Percentiles rank a stretch among this genome's conserved stretches.
Conservation (phyloP, 2,888 invertebrate genomes). For the Lochmaea capreae region DNA sequence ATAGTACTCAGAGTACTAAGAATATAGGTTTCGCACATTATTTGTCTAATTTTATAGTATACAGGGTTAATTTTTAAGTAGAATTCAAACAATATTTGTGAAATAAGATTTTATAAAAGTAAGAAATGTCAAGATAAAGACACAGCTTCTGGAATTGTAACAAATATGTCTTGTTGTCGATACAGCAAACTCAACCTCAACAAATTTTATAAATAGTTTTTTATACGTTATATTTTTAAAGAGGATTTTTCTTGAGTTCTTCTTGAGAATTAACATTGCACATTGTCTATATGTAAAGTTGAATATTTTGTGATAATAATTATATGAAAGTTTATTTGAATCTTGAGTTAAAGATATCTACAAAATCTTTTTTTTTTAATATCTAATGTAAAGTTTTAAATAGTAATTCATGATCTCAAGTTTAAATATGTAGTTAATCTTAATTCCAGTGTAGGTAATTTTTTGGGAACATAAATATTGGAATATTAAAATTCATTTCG, state of each 20-base stretch:
- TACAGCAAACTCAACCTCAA: too few species aligned
- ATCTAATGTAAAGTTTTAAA: conserved; percentile 6
- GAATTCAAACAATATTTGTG: not conserved
- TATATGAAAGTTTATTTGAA: conserved; percentile 31
- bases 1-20: conserved; percentile 45
- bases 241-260: conserved; percentile 19
- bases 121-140: not conserved
- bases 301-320: conserved; percentile 43
- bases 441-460: not conserved
- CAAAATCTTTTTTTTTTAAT: not conserved
- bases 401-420: conserved; percentile 1
- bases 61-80: conserved; percentile 29
- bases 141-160: not conserved
- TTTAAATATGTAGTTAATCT: conserved; percentile 4
- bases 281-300: conserved; percentile 39
- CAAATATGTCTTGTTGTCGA: too few species aligned
- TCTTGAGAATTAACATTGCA: conserved; percentile 9
- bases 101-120: not conserved
- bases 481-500: too few species aligned
- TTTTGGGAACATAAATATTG: conserved; percentile 10
- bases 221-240: not conserved
- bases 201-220: not conserved
- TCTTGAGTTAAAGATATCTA: not conserved
- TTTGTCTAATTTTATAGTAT: conserved; percentile 38
- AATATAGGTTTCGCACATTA: conserved; percentile 38